These are phyloP conservation scores for Pan paniscus DNA, from an alignment of 2,113 vertebrate genomes.

Conservation along the genomic window DNA sequence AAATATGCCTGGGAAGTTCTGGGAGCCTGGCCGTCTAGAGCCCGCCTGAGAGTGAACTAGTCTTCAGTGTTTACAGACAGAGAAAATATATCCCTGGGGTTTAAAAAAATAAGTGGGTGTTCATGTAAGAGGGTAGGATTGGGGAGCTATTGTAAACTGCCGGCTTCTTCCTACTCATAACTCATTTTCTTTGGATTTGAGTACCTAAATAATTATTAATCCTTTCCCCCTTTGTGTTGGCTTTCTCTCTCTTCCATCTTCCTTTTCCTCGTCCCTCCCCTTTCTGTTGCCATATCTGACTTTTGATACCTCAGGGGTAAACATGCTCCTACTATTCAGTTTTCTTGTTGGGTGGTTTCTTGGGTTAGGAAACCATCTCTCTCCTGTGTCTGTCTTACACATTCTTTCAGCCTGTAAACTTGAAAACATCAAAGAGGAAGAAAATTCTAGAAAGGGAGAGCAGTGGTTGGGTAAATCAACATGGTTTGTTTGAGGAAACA, in stretches of 20 bases:
- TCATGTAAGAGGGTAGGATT: neutral
- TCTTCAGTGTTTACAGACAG: neutral
- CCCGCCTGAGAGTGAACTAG: neutral
- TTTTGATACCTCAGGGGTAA: neutral
- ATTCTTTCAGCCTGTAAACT: neutral
- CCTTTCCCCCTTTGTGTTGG: neutral
- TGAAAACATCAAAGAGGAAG: neutral
- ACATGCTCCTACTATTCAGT: neutral
- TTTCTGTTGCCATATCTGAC: neutral
- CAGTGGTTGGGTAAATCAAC: neutral
- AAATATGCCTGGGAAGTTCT: neutral
- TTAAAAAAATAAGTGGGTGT: neutral
- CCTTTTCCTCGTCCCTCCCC: too few relatives aligned
- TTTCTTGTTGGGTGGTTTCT: neutral
- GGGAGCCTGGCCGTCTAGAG: too few relatives aligned
- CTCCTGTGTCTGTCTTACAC: neutral
- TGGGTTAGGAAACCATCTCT: neutral
- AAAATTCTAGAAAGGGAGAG: neutral
- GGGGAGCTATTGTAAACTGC: neutral
- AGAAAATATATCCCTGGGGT: neutral
- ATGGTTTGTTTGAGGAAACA: neutral
- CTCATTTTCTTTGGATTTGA: neutral
- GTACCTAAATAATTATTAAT: neutral
- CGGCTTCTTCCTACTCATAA: neutral
- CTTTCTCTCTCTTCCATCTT: neutral